Evolutionary conservation across 1,140 invertebrate species (phyloP).

Genomic region (Habropoda laboriosa): DNA sequence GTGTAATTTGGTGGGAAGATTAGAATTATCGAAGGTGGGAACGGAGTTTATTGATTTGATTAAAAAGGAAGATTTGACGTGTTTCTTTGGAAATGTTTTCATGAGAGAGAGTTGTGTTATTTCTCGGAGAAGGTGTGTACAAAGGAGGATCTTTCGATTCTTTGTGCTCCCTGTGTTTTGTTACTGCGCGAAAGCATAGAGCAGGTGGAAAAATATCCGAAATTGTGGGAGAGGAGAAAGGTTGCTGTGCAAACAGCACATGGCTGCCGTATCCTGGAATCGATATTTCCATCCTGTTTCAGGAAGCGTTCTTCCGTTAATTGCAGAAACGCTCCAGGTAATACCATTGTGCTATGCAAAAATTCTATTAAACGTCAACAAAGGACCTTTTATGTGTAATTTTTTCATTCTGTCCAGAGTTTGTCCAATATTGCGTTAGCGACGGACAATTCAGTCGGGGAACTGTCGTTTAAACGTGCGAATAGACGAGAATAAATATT

Average conservation of each 20-base stretch:
- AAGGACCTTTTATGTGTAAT: no score
- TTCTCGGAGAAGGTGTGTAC: no score
- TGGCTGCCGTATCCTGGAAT: neutral
- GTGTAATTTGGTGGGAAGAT: neutral
- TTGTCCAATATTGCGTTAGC: no score
- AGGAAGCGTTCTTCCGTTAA: neutral
- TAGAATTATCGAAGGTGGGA: neutral
- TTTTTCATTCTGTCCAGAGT: no score
- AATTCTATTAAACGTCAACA: no score
- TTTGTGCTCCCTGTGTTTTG: neutral
- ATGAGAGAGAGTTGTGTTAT: no score
- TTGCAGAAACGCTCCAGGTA: neutral
- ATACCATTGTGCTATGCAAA: no score
- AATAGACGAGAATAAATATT: no score
- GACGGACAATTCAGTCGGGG: no score
- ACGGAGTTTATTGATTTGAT: neutral
- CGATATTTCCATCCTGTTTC: neutral
- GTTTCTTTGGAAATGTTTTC: no score
- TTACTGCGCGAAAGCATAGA: neutral
- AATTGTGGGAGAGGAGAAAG: neutral
- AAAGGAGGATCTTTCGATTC: neutral
- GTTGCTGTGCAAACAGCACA: neutral
- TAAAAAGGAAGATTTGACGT: no score
- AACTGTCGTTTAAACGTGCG: no score
- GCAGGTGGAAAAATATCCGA: slow-evolving; percentile 9